These are phyloP conservation scores for Conchocele bisecta DNA, from an alignment of 2,888 invertebrate species.

Conservation along the genomic window DNA sequence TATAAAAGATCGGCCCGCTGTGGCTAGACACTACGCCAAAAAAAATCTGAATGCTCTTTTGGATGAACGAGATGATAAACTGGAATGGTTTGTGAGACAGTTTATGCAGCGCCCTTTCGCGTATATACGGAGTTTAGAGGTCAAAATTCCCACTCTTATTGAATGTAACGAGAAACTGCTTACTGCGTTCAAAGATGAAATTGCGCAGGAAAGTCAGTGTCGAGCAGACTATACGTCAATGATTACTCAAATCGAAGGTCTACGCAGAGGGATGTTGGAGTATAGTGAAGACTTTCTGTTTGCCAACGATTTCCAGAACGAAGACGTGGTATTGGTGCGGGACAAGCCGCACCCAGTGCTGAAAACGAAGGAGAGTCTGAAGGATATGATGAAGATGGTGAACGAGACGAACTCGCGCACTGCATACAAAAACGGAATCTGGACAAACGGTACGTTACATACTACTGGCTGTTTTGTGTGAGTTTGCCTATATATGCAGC, in stretches of 20 bases:
- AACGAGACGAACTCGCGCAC: no score
- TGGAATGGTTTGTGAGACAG: constrained; percentile 43
- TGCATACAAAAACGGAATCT: no score
- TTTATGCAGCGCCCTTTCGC: constrained; percentile 54
- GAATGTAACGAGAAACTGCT: constrained; percentile 63
- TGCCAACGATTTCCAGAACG: constrained; percentile 58
- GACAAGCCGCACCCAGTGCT: neutral
- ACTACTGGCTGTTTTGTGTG: no score
- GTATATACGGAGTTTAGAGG: constrained; percentile 49
- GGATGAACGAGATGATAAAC: constrained; percentile 44
- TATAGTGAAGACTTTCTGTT: constrained; percentile 60
- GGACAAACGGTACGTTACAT: no score
- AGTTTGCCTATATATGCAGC: no score
- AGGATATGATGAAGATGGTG: neutral
- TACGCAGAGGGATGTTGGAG: constrained; percentile 57
- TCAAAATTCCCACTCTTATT: constrained; percentile 65
- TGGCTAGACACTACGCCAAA: constrained; percentile 48
- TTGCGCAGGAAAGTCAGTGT: constrained; percentile 45
- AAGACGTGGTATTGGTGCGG: constrained; percentile 45
- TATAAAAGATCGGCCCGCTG: constrained; percentile 34
- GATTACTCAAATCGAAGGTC: constrained; percentile 55
- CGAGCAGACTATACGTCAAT: constrained; percentile 57
- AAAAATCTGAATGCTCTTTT: constrained; percentile 47
- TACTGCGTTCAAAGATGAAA: constrained; percentile 60
- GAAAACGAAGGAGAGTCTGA: neutral